phyloP scores from a whole-genome alignment of 2,113 vertebrate genomes.

The Antechinus flavipes region DNA sequence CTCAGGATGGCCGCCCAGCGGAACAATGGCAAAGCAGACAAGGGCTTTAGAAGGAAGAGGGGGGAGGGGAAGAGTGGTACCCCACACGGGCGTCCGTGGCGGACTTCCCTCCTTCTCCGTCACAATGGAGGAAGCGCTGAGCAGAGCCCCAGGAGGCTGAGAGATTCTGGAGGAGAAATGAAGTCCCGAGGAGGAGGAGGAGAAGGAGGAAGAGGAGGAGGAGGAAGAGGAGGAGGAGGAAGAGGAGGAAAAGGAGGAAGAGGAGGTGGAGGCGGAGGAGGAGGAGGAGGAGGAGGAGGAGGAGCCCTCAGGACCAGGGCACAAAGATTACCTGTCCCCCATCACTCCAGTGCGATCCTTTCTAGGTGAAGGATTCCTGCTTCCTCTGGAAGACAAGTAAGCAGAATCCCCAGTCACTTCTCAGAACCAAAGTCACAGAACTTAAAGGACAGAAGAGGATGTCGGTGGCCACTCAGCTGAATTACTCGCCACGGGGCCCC shows the following conservation, averaged over 20 bases:
- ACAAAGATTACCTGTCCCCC: background rate
- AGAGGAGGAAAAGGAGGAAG: too few species aligned
- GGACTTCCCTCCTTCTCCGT: background rate
- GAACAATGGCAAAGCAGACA: background rate
- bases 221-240: too few species aligned
- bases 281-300: background rate
- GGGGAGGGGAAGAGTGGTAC: background rate
- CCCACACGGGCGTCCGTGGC: background rate
- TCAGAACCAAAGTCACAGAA: background rate
- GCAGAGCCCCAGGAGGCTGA: background rate
- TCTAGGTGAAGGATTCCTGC: background rate
- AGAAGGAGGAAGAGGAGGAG: too few species aligned
- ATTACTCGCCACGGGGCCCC: background rate
- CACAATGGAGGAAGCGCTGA: background rate
- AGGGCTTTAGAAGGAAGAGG: background rate
- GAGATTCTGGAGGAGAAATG: background rate
- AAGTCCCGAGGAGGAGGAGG: background rate
- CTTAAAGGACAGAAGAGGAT: background rate
- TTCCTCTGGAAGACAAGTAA: background rate
- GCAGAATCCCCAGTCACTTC: background rate
- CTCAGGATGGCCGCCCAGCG: background rate
- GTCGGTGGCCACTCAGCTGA: background rate
- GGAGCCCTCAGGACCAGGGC: background rate
- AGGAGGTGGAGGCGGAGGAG: too few species aligned
- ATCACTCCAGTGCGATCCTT: too few species aligned